Evolutionary conservation across 2,113 vertebrate genomes (phyloP).

Genomic region (Heliornis fulica): DNA sequence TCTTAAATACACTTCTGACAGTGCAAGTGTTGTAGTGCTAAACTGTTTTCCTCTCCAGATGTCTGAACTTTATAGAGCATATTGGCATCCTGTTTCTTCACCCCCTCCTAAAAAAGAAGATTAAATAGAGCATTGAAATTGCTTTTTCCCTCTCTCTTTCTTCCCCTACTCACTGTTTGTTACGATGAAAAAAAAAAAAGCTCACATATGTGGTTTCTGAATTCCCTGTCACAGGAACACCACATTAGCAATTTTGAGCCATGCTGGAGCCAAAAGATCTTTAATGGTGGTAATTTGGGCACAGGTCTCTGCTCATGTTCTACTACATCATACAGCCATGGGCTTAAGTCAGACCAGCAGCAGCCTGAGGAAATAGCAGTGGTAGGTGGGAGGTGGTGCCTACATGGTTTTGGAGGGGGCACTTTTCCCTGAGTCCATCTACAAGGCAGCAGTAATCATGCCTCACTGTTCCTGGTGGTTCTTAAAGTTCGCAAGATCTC

Average conservation of each 20-base stretch:
- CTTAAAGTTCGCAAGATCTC: background rate
- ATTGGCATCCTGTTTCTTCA: background rate
- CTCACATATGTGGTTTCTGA: background rate
- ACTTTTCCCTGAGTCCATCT: background rate
- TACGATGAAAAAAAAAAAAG: fast-evolving
- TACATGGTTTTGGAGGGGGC: fast-evolving
- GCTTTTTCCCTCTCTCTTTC: background rate
- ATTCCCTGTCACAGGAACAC: background rate
- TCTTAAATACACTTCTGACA: background rate
- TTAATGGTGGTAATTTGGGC: background rate
- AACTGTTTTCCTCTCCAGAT: background rate
- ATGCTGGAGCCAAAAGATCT: background rate
- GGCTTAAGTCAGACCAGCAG: background rate
- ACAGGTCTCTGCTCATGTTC: background rate
- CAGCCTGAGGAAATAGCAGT: background rate
- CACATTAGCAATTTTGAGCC: background rate
- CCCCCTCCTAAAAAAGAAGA: background rate
- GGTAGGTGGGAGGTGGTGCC: background rate
- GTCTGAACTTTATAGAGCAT: background rate
- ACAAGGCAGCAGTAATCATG: background rate
- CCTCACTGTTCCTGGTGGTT: background rate
- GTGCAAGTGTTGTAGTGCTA: background rate
- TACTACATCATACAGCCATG: background rate
- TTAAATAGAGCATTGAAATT: background rate
- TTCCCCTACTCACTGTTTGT: background rate